Percentiles rank a stretch among this genome's conserved stretches.
Evolutionary conservation across 2,888 invertebrate genomes (phyloP).

Genomic region (Belgica antarctica): DNA sequence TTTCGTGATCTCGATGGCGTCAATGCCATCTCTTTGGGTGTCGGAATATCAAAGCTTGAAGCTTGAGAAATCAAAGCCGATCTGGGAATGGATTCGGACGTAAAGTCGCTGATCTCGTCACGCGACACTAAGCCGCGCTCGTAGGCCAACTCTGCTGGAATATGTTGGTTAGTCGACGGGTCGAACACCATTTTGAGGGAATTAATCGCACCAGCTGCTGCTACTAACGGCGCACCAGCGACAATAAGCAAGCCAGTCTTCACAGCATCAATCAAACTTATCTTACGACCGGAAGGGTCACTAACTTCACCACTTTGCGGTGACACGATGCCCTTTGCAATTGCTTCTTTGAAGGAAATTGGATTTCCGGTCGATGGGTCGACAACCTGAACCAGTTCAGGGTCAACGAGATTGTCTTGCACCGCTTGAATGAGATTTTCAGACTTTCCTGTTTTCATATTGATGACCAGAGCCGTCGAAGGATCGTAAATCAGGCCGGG

Average conservation of each 20-base stretch:
- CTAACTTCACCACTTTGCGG: slow-evolving; percentile 67
- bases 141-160: slow-evolving; percentile 78
- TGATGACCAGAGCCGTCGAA: slow-evolving; percentile 69
- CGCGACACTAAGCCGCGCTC: slow-evolving; percentile 68
- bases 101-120: slow-evolving; percentile 49
- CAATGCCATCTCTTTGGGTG: slow-evolving; percentile 40
- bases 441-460: slow-evolving; percentile 68
- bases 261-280: slow-evolving; percentile 70
- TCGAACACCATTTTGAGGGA: slow-evolving; percentile 70
- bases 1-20: slow-evolving; percentile 34
- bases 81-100: slow-evolving; percentile 24
- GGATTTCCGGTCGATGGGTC: slow-evolving; percentile 68
- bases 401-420: slow-evolving; percentile 69
- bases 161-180: slow-evolving; percentile 75
- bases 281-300: slow-evolving; percentile 62
- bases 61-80: slow-evolving; percentile 31
- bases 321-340: slow-evolving; percentile 72
- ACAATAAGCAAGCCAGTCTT: slow-evolving; percentile 75
- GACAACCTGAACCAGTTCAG: slow-evolving; percentile 65
- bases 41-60: slow-evolving; percentile 40
- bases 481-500: slow-evolving; percentile 78
- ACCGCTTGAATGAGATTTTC: slow-evolving; percentile 74
- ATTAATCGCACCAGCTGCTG: slow-evolving; percentile 67
- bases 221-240: slow-evolving; percentile 71
- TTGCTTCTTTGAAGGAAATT: slow-evolving; percentile 71